Evolutionary conservation across 2,888 invertebrate genomes (phyloP).

Genomic region (Dolomedes plantarius): DNA sequence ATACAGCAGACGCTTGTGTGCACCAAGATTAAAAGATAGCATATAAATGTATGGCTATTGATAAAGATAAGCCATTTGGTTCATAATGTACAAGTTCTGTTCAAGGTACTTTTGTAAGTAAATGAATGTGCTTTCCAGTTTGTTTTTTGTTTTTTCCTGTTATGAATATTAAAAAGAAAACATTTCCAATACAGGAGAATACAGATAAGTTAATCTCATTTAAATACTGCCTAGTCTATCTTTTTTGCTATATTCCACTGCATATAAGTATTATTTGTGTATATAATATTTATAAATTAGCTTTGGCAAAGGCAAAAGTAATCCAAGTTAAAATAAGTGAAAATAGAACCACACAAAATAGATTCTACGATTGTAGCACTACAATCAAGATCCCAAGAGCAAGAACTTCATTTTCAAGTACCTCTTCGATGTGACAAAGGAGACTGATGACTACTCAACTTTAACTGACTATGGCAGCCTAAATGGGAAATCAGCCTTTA

Average conservation of each 20-base stretch:
- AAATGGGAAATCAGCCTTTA: constrained; percentile 31
- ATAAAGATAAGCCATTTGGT: constrained; percentile 50
- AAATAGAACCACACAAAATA: constrained; percentile 21
- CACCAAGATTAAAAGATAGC: constrained; percentile 64
- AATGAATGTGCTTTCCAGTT: constrained; percentile 42
- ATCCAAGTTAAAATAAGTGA: constrained; percentile 23
- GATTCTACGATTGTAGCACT: constrained; percentile 20
- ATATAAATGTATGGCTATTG: constrained; percentile 58
- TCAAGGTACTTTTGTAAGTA: constrained; percentile 19
- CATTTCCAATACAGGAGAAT: constrained; percentile 22
- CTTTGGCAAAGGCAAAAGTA: constrained; percentile 42
- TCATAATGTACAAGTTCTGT: constrained; percentile 56
- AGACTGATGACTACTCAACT: constrained; percentile 45
- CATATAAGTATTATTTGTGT: constrained; percentile 20
- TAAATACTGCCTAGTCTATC: constrained; percentile 20
- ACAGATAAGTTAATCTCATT: constrained; percentile 17
- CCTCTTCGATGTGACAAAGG: constrained; percentile 15
- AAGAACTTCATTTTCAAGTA: constrained; percentile 28
- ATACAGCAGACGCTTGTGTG: constrained; percentile 54
- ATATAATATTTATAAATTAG: constrained; percentile 31
- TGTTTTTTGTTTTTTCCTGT: no score
- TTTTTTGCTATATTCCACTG: constrained; percentile 30
- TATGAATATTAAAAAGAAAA: constrained; percentile 51
- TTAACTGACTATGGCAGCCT: constrained; percentile 60
- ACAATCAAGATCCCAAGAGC: constrained; percentile 13